Evolutionary conservation across 2,888 invertebrate species (phyloP), one percentile per base, ranked within the genome.

Genomic region (Tipula unca): DNA sequence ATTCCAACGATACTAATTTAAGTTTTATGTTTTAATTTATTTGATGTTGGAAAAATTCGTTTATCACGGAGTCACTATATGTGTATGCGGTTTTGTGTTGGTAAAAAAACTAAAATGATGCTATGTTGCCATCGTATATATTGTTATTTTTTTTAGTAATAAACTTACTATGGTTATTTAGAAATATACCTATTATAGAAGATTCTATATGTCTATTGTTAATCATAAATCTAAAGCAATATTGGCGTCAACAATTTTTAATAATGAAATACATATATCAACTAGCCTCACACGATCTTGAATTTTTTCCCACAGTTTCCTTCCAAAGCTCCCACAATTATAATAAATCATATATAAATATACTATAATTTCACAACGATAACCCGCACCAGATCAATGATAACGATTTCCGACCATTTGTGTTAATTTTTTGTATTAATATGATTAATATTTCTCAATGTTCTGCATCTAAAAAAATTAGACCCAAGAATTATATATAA

Each of bases 21-120:
- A 25, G 69, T 69, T 69, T 69, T 69, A 69, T 69, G 69, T 69
- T 69, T 69, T 69, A 69, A 69, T 69, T 69, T 69, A 69, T 69
- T 69, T 69, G 69, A 69, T 69, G 69, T 69, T 69, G 69, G 25
- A 25, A 25, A 69, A 69, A 69, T 69, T 69, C 25, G 69, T 69
- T 69, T 69, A 69, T 69, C 69, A 69, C 69, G 69, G 25, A 69
- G 69, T 69, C 25, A 69, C 69, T 20, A 25, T 69, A 25, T 69
- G 20, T 69, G 69, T 25, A 1, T 69, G n/a, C 48, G 69, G 69
- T 69, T 69, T 20, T 69, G 20, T 69, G 25, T 69, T 25, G 2
- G 69, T 69, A 13, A 69, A 69, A 25, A 54, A 4, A 39, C 36
- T 39, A 39, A 13, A 39, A 8, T 8, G 13, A 54, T 20, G 10